phyloP scores from a whole-genome alignment of 2,113 vertebrate genomes.

The Myiopsitta monachus region DNA sequence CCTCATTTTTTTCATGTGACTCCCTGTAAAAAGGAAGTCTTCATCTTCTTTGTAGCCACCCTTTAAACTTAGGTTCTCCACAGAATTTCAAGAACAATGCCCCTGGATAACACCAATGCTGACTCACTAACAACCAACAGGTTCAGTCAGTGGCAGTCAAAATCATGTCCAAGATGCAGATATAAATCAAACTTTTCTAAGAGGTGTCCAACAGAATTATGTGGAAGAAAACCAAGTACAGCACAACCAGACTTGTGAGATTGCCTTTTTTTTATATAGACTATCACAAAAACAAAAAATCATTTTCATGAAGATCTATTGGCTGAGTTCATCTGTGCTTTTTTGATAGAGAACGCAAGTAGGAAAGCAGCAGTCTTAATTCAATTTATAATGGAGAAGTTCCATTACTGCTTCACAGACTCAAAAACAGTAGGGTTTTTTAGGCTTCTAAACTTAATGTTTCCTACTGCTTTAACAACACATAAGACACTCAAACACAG shows the following conservation, averaged over 20 bases:
- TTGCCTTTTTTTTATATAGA: background rate
- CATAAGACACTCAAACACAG: background rate
- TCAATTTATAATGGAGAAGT: background rate
- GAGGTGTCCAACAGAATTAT: background rate
- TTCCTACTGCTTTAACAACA: too few relatives aligned
- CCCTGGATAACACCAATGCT: fast-evolving
- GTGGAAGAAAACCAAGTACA: background rate
- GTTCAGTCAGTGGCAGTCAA: background rate
- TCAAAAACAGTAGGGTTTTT: background rate
- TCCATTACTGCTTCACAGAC: background rate
- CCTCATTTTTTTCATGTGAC: background rate
- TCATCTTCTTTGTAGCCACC: background rate
- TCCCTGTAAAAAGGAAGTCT: background rate
- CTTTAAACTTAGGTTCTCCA: background rate
- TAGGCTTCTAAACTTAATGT: background rate
- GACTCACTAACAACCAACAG: background rate
- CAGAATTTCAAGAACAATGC: background rate
- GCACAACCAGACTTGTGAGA: background rate
- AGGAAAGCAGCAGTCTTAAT: background rate
- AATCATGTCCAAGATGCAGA: background rate
- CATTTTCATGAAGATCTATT: background rate
- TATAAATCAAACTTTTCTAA: background rate
- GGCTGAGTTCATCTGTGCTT: background rate
- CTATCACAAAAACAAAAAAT: background rate
- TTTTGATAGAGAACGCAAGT: background rate